Evolutionary conservation across 1,140 invertebrate species (phyloP).

Genomic region (Globodera ellingtonae): DNA sequence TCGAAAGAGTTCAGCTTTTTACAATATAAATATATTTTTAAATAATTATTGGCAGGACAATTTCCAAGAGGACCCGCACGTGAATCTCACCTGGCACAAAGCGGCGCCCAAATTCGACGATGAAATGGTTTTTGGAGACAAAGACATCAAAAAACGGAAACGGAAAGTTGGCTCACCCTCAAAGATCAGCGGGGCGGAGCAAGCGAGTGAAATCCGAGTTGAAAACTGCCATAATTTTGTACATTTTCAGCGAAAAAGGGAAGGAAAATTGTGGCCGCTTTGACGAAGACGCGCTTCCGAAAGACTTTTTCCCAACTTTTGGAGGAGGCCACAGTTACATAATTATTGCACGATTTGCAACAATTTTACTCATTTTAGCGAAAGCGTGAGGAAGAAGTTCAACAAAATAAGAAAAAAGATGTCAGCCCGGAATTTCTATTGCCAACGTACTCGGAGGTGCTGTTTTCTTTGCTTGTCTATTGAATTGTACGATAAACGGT

Average conservation of each 20-base stretch:
- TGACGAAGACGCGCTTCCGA: slow-evolving; percentile 39
- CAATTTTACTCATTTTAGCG: neutral
- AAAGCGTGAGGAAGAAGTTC: neutral
- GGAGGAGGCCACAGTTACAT: slow-evolving; percentile 23
- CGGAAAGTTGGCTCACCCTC: slow-evolving; percentile 1
- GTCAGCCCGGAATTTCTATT: neutral
- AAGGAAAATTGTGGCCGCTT: slow-evolving; percentile 38
- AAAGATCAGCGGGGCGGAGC: slow-evolving; percentile 17
- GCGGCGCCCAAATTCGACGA: slow-evolving; percentile 37
- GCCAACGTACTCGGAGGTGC: neutral
- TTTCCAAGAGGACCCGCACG: slow-evolving; percentile 40
- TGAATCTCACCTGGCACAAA: slow-evolving; percentile 35
- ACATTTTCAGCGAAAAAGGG: slow-evolving; percentile 47
- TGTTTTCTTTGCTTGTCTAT: neutral
- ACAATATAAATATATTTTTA: neutral
- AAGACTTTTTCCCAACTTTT: slow-evolving; percentile 42
- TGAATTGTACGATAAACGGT: too few relatives aligned
- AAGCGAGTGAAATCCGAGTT: slow-evolving; percentile 27
- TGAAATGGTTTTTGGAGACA: slow-evolving; percentile 30
- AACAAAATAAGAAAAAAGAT: neutral
- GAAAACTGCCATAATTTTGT: neutral
- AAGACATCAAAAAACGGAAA: slow-evolving; percentile 22
- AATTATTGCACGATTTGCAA: too few relatives aligned
- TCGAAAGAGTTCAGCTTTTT: slow-evolving; percentile 29
- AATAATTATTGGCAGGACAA: slow-evolving; percentile 31